A percentile compares a stretch with the other conserved stretches of the same genome.
These are phyloP conservation scores for Ahaetulla prasina DNA, from an alignment of 2,113 vertebrate genomes.

Conservation along the genomic window DNA sequence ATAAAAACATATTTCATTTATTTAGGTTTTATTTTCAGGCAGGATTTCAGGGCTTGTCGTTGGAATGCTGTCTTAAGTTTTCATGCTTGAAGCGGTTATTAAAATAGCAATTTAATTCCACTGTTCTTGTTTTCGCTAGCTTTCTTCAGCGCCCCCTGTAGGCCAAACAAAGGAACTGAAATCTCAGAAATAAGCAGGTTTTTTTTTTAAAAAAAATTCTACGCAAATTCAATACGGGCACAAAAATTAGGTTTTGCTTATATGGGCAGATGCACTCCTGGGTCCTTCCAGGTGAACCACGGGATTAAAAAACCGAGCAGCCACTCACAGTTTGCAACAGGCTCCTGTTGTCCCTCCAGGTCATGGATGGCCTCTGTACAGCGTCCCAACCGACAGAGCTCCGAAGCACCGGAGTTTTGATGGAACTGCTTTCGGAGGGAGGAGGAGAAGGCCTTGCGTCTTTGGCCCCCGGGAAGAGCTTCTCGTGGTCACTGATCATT, in stretches of 20 bases:
- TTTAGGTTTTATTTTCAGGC: not conserved
- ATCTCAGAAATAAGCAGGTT: not conserved
- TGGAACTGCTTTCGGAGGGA: conserved; percentile 62
- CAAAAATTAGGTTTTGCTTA: not conserved
- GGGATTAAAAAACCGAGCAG: not conserved
- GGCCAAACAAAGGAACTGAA: not conserved
- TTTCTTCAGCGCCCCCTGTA: not conserved
- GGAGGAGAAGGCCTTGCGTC: conserved; percentile 71
- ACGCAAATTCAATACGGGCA: not conserved
- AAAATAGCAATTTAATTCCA: not conserved
- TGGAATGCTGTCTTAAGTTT: not conserved
- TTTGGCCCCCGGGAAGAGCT: conserved; percentile 83
- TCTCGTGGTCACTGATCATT: conserved; percentile 87
- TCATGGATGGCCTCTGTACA: conserved; percentile 63
- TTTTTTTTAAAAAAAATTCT: not conserved
- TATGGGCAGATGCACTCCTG: not conserved
- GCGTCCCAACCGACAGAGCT: conserved; percentile 93
- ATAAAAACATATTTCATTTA: not conserved
- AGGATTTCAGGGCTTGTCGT: not conserved
- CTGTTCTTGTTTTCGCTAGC: not conserved
- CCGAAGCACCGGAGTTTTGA: conserved; percentile 73
- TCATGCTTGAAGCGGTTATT: not conserved
- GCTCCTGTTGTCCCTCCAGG: conserved; percentile 24
- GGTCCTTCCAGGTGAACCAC: not conserved
- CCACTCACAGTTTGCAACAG: conserved; percentile 47